Evolutionary conservation across 1,140 invertebrate species (phyloP).

Genomic region (Agrypnia vestita): DNA sequence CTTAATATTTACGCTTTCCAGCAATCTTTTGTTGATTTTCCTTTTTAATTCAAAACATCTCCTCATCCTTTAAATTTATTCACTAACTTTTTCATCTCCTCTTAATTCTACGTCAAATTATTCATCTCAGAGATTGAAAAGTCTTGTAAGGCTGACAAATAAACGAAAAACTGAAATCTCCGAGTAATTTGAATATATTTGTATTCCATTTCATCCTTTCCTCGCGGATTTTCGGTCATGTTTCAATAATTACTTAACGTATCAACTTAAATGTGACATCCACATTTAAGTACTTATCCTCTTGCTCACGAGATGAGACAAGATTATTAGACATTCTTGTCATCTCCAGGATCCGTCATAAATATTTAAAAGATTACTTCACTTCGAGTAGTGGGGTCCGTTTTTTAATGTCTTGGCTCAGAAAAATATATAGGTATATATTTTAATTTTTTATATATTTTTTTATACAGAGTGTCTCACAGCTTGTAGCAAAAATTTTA

Average conservation of each 20-base stretch:
- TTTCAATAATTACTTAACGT: background rate
- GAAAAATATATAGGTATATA: too few species aligned
- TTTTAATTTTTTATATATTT: too few species aligned
- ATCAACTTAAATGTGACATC: background rate
- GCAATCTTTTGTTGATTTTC: background rate
- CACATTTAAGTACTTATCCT: background rate
- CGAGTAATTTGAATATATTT: background rate
- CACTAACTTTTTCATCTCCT: background rate
- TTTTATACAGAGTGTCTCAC: too few species aligned
- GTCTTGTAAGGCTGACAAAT: background rate
- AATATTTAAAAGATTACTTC: background rate
- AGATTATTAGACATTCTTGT: background rate
- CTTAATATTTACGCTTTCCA: too few species aligned
- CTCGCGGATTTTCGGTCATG: background rate
- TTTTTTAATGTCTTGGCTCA: background rate
- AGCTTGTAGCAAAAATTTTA: too few species aligned
- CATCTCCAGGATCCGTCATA: background rate
- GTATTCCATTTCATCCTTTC: background rate
- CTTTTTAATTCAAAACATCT: background rate
- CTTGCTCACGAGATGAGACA: background rate
- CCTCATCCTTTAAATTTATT: background rate
- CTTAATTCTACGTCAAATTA: constrained; percentile 1
- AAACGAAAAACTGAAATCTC: background rate
- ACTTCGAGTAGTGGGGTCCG: background rate
- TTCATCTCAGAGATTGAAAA: constrained; percentile 13